Percentiles rank a stretch among this genome's conserved stretches.
phyloP scores from a whole-genome alignment of 2,797 vertebrate species.

The Sandelia bainsii region DNA sequence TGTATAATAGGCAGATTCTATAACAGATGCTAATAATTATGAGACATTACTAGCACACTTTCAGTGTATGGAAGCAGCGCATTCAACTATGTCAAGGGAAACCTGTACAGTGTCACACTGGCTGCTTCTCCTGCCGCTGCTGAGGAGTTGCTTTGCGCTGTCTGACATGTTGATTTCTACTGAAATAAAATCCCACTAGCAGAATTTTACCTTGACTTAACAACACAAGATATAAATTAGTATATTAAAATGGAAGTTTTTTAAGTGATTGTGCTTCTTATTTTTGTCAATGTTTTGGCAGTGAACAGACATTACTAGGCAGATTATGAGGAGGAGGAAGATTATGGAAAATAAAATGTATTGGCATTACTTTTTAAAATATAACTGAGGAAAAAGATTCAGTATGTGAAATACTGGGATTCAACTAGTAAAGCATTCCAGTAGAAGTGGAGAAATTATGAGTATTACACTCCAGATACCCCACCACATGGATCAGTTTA shows the following conservation, averaged over 20 bases:
- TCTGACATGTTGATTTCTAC: slow-evolving; percentile 4
- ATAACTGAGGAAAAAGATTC: slow-evolving; percentile 1
- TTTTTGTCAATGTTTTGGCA: background rate
- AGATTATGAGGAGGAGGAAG: too few relatives aligned
- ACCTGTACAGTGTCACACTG: slow-evolving; percentile 44
- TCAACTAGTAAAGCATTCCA: slow-evolving; percentile 21
- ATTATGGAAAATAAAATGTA: too few relatives aligned
- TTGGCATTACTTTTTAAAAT: background rate
- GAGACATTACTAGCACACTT: slow-evolving; percentile 39
- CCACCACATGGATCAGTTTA: slow-evolving; percentile 65
- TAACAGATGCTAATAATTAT: slow-evolving; percentile 47
- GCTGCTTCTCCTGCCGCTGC: slow-evolving; percentile 20
- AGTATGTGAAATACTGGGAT: slow-evolving; percentile 30
- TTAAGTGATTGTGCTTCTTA: background rate
- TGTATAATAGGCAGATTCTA: too few relatives aligned
- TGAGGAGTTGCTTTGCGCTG: slow-evolving; percentile 22
- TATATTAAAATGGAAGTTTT: too few relatives aligned
- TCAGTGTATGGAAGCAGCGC: slow-evolving; percentile 29
- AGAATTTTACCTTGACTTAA: background rate
- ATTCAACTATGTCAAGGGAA: slow-evolving; percentile 33
- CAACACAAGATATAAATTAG: background rate
- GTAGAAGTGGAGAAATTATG: slow-evolving; percentile 14
- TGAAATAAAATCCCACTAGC: background rate
- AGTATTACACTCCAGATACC: slow-evolving; percentile 45
- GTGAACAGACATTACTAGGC: background rate